Conservation (phyloP, 2,113 vertebrate species). For the Australoheros scitulus region DNA sequence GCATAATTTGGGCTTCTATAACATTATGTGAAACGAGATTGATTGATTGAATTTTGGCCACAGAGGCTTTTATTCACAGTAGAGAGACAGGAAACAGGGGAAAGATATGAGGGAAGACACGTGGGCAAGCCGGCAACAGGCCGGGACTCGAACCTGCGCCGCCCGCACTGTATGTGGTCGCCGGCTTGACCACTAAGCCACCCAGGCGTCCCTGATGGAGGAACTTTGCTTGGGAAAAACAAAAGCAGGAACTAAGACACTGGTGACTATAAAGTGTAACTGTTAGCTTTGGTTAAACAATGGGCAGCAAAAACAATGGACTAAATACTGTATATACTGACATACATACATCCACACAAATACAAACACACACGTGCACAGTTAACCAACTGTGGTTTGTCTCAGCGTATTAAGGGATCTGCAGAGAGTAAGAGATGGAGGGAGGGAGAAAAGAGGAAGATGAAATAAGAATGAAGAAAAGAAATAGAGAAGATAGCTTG, state of each 20-base stretch:
- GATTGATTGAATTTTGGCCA: neutral
- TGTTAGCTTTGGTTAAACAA: conserved; percentile 20
- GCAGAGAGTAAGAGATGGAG: neutral
- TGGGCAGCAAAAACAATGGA: conserved; percentile 16
- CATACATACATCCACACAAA: neutral
- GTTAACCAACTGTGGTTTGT: conserved; percentile 33
- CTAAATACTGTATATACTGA: conserved; percentile 23
- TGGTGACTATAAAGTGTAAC: conserved; percentile 9
- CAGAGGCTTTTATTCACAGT: too few species aligned
- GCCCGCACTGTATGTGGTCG: too few species aligned
- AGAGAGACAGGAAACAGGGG: too few species aligned
- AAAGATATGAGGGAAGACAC: too few species aligned
- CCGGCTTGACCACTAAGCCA: too few species aligned
- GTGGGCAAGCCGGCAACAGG: too few species aligned
- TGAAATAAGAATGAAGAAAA: conserved; percentile 28
- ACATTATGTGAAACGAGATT: neutral
- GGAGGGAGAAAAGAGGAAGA: conserved; percentile 1
- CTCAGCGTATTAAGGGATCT: conserved; percentile 21
- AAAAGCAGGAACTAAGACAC: neutral
- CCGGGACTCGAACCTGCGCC: too few species aligned
- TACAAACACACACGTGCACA: neutral
- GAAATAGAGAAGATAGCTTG: conserved; percentile 37
- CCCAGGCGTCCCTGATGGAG: neutral
- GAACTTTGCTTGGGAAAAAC: neutral
- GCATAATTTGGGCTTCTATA: neutral